These are phyloP conservation scores for Leptinotarsa tumamoca DNA, from an alignment of 2,888 invertebrate species.

Conservation along the genomic window DNA sequence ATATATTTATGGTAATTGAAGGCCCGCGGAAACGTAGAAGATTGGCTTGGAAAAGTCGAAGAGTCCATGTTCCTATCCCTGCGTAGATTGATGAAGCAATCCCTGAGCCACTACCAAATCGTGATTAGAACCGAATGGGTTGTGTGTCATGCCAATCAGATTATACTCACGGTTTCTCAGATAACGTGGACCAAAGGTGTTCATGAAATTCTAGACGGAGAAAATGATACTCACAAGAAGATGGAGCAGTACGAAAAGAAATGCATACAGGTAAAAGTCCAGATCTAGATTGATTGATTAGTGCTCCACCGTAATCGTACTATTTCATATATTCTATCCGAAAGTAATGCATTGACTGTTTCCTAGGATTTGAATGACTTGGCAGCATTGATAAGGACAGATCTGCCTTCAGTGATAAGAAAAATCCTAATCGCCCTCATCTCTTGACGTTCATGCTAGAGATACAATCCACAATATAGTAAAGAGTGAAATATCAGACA, in stretches of 20 bases:
- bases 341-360: conserved; percentile 22
- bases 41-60: conserved; percentile 92
- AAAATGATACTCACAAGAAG: conserved; percentile 69
- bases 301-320: not conserved
- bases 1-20: not conserved
- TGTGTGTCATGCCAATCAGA: conserved; percentile 79
- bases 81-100: conserved; percentile 79
- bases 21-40: conserved; percentile 86
- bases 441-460: conserved; percentile 89
- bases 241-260: conserved; percentile 78
- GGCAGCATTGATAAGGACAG: conserved; percentile 78
- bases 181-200: conserved; percentile 90
- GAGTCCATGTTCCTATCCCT: conserved; percentile 88
- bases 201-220: conserved; percentile 76
- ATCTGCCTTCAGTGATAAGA: conserved; percentile 78
- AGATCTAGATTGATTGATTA: too few species aligned
- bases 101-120: conserved; percentile 76
- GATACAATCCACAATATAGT: conserved; percentile 86
- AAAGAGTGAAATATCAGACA: conserved; percentile 73
- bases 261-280: conserved; percentile 69
- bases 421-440: conserved; percentile 86
- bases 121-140: conserved; percentile 81
- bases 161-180: conserved; percentile 87
- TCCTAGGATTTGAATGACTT: conserved; percentile 79
- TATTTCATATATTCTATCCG: not conserved